These are phyloP conservation scores for Salvelinus alpinus DNA, from an alignment of 2,113 vertebrate species.

Conservation along the genomic window DNA sequence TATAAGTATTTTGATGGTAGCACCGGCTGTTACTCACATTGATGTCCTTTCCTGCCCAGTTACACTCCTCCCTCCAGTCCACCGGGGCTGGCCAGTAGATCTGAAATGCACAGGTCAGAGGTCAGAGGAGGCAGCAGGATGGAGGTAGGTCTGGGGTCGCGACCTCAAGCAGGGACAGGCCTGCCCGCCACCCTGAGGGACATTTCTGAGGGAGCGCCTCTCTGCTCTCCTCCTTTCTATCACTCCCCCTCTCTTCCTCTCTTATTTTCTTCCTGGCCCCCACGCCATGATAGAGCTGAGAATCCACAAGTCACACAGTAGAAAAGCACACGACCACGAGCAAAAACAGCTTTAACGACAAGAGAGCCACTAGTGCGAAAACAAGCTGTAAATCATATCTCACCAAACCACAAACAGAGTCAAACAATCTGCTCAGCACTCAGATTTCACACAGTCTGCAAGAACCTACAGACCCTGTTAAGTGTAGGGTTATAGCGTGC, in stretches of 20 bases:
- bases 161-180: slow-evolving; percentile 36
- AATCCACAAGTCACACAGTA: background rate
- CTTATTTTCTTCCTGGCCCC: background rate
- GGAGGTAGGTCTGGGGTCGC: slow-evolving; percentile 16
- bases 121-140: slow-evolving; percentile 24
- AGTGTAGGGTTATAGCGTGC: background rate
- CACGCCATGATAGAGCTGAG: background rate
- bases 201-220: slow-evolving; percentile 19
- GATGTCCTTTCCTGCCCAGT: slow-evolving; percentile 98
- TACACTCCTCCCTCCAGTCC: slow-evolving; percentile 97
- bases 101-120: slow-evolving; percentile 64
- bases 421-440: slow-evolving; percentile 24
- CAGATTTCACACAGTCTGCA: slow-evolving; percentile 18
- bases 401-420: slow-evolving; percentile 15
- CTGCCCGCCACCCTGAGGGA: slow-evolving; percentile 41
- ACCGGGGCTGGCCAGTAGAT: slow-evolving; percentile 95
- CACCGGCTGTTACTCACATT: slow-evolving; percentile 78
- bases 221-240: background rate
- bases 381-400: slow-evolving; percentile 40
- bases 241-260: too few relatives aligned
- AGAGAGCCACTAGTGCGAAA: slow-evolving; percentile 11
- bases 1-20: too few relatives aligned
- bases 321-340: background rate
- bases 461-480: slow-evolving; percentile 13
- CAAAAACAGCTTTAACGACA: background rate